A percentile compares a stretch with the other conserved stretches of the same genome.
These are phyloP conservation scores for Grapholita molesta DNA, from an alignment of 1,140 invertebrate genomes.

Conservation along the genomic window DNA sequence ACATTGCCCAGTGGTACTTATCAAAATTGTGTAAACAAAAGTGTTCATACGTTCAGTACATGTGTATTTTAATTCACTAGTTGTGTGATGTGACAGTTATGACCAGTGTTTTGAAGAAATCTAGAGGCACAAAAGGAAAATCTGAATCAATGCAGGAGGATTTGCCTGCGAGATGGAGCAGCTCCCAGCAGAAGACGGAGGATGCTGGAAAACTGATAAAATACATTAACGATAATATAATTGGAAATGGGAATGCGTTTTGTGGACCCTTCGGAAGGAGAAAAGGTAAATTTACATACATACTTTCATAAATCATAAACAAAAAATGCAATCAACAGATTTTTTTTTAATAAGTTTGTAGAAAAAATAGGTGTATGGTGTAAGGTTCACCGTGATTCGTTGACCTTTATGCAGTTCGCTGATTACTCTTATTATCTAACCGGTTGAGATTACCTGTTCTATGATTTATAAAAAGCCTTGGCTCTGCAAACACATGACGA, in stretches of 20 bases:
- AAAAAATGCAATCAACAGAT: background rate
- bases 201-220: constrained; percentile 84
- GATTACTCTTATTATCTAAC: constrained; percentile 7
- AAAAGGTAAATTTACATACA: constrained; percentile 83
- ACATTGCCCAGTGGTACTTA: constrained; percentile 15
- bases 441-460: constrained; percentile 2
- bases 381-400: background rate
- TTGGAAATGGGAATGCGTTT: constrained; percentile 88
- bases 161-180: constrained; percentile 57
- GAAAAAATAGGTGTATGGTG: background rate
- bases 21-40: constrained; percentile 30
- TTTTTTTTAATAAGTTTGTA: too few relatives aligned
- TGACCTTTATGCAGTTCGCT: background rate
- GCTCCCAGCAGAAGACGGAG: constrained; percentile 78
- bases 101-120: constrained; percentile 75
- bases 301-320: too few relatives aligned
- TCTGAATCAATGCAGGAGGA: constrained; percentile 75
- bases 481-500: background rate
- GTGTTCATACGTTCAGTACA: constrained; percentile 34
- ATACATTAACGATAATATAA: constrained; percentile 88
- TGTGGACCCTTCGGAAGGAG: constrained; percentile 88
- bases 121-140: constrained; percentile 71
- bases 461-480: background rate
- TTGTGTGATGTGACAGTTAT: constrained; percentile 66
- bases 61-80: constrained; percentile 22